Base-by-base conservation (phyloP, 2,888 invertebrate genomes). In the Nomada hirtipes region DNA sequence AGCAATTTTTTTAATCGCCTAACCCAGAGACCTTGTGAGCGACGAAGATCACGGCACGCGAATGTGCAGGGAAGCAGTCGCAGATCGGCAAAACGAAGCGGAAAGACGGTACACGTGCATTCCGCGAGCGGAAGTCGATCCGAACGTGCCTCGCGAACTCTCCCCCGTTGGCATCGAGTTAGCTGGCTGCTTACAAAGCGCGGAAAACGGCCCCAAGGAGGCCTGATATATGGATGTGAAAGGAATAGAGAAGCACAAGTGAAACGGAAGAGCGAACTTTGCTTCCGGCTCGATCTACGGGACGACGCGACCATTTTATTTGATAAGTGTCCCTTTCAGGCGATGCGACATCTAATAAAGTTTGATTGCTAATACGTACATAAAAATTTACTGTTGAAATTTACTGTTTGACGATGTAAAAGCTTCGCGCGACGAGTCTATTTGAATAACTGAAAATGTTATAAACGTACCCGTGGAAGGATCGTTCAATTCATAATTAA, bases 81-180 rank as follows among this genome's bases (percentile, higher is more conserved):
- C 18, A 50, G 18, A 57, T 65, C 57, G 10, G 20, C 11, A 59
- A 36, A 36, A 36, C 36, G 44, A 59, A 36, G 23, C 75, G 82
- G 82, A 77, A 82, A 63, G 77, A 60, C 82, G 67, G 9, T 57
- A 74, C 82, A 77, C 83, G 83, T 82, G 78, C 68, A 71, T 79
- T 71, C 68, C 20, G 77, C 69, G 53, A 69, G 74, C 84, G 84
- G 84, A 84, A 80, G 77, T 77, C 65, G 71, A 73, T 29, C 57
- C 18, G 84, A 70, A 84, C 84, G 83, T 83, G 83, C 74, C 63
- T 57, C 53, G 63, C 77, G 74, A 77, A 74, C 70, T 61, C 77
- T 74, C 60, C 79, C 71, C 60, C 26, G 68, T 72, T 57, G 68
- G 50, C 47, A 57, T 76, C 76, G 26, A 61, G 67, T 63, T 76